Evolutionary conservation across 1,140 invertebrate genomes (phyloP).

Genomic region (Drosophila equinoxialis): DNA sequence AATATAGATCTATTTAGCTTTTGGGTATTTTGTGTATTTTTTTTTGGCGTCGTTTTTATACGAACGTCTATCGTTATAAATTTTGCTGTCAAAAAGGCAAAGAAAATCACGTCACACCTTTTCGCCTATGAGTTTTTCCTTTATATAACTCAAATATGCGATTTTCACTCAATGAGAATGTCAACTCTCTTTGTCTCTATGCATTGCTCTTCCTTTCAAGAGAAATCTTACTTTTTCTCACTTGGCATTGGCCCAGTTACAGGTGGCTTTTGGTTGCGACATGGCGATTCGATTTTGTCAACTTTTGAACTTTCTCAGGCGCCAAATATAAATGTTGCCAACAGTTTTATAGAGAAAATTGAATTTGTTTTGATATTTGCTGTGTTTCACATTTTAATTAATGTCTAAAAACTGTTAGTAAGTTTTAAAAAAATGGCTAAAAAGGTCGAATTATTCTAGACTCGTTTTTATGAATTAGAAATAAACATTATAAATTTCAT

Average conservation of each 20-base stretch:
- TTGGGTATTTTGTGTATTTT: background rate
- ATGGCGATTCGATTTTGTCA: constrained; percentile 17
- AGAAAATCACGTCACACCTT: constrained; percentile 63
- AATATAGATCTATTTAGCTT: constrained; percentile 49
- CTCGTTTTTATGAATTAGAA: too few species aligned
- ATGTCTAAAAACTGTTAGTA: too few species aligned
- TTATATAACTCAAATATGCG: constrained; percentile 60
- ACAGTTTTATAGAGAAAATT: constrained; percentile 1
- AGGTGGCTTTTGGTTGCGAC: constrained; percentile 49
- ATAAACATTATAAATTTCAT: too few species aligned
- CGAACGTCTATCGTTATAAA: constrained; percentile 46
- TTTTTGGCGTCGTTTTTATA: constrained; percentile 43
- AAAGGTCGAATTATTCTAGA: too few species aligned
- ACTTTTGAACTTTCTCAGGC: constrained; percentile 53
- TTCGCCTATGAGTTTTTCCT: constrained; percentile 32
- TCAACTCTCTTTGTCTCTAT: background rate
- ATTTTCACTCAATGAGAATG: constrained; percentile 51
- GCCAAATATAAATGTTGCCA: constrained; percentile 36
- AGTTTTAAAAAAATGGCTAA: too few species aligned
- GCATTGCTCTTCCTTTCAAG: constrained; percentile 13
- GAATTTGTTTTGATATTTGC: too few species aligned
- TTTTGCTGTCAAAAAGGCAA: constrained; percentile 55
- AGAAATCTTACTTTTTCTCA: constrained; percentile 11
- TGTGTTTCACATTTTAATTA: background rate
- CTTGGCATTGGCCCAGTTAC: constrained; percentile 76